phyloP scores from a whole-genome alignment of 2,888 invertebrate genomes.

The Hedya salicella region DNA sequence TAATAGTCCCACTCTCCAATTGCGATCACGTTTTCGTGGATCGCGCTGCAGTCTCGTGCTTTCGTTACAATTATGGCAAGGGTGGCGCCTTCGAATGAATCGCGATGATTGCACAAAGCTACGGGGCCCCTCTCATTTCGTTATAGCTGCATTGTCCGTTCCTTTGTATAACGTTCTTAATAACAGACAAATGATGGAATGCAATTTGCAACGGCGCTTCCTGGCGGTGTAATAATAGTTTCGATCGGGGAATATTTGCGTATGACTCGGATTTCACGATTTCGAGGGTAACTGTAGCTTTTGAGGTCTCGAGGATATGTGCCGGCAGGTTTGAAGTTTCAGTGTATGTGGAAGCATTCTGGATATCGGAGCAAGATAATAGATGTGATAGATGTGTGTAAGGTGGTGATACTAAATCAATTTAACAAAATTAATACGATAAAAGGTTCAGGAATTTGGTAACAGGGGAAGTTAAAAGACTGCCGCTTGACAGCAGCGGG shows the following conservation, averaged over 20 bases:
- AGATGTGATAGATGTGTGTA: too few relatives aligned
- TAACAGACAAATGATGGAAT: conserved; percentile 65
- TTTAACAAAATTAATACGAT: too few relatives aligned
- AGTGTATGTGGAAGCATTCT: too few relatives aligned
- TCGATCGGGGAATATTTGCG: conserved; percentile 9
- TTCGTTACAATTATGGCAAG: conserved; percentile 64
- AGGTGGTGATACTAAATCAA: too few relatives aligned
- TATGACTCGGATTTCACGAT: conserved; percentile 4
- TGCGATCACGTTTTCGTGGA: conserved; percentile 59
- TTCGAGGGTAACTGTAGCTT: background rate
- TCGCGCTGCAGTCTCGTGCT: conserved; percentile 53
- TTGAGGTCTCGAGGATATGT: background rate
- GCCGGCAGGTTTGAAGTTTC: too few relatives aligned
- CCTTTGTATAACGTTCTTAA: conserved; percentile 66
- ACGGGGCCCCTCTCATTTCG: conserved; percentile 75
- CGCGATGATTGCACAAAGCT: conserved; percentile 82
- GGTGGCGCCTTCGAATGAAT: conserved; percentile 68
- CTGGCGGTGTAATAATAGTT: conserved; percentile 34
- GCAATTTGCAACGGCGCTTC: conserved; percentile 47
- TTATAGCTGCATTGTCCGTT: conserved; percentile 74
- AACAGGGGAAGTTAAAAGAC: too few relatives aligned
- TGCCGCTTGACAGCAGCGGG: too few relatives aligned
- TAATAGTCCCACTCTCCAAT: conserved; percentile 44
- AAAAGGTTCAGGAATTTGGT: too few relatives aligned
- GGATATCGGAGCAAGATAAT: too few relatives aligned